phyloP scores from a whole-genome alignment of 2,888 invertebrate species.

The Cerastis rubricosa region DNA sequence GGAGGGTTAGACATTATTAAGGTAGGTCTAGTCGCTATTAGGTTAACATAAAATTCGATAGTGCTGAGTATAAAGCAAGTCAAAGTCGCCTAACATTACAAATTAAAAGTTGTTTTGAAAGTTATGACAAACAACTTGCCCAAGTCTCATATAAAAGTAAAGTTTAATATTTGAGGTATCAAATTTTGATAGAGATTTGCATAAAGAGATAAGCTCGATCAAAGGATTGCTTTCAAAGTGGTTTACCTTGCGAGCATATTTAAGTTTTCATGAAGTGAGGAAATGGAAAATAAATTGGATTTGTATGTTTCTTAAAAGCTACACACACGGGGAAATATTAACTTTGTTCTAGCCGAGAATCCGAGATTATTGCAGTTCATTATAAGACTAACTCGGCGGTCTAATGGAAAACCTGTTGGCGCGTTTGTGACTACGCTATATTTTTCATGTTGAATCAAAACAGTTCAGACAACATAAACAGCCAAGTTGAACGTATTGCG shows the following conservation, averaged over 20 bases:
- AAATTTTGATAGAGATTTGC: constrained; percentile 88
- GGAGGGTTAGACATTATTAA: not conserved
- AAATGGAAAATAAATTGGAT: constrained; percentile 91
- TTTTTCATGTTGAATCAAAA: constrained; percentile 64
- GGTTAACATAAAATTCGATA: constrained; percentile 10
- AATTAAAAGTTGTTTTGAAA: constrained; percentile 50
- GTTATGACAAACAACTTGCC: constrained; percentile 28
- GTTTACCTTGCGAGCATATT: constrained; percentile 90
- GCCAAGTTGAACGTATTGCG: constrained; percentile 49
- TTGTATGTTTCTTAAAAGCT: constrained; percentile 88
- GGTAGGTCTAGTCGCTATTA: constrained; percentile 1
- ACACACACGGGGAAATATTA: constrained; percentile 81
- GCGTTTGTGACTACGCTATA: constrained; percentile 50
- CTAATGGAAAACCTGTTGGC: constrained; percentile 67
- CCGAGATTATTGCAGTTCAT: constrained; percentile 75
- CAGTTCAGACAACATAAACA: constrained; percentile 54
- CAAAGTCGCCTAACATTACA: constrained; percentile 21
- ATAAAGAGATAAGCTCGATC: constrained; percentile 88
- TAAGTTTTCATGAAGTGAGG: constrained; percentile 90
- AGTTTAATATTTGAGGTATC: constrained; percentile 70
- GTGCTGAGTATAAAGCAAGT: not conserved
- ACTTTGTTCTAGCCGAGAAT: constrained; percentile 79
- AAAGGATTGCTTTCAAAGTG: constrained; percentile 90
- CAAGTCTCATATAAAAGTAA: constrained; percentile 54
- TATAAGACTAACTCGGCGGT: constrained; percentile 74